Evolutionary conservation across 1,140 invertebrate genomes (phyloP), one percentile per base, ranked within the genome.

Genomic region (Drosophila nannoptera): DNA sequence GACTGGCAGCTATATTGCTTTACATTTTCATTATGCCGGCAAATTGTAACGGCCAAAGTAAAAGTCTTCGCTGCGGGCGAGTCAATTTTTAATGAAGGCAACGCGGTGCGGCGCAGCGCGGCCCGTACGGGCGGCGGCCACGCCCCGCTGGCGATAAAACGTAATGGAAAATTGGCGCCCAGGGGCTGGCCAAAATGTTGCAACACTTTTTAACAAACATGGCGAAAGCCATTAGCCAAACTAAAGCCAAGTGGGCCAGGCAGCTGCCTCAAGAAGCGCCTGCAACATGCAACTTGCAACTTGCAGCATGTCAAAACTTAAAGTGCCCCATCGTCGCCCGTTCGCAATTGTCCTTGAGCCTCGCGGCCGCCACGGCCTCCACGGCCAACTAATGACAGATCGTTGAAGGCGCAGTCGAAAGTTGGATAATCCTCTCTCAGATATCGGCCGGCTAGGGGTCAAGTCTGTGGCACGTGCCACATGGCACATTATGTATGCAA

Each of bases 21-120:
- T 56, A 40, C 54, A 56, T 56, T 45, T 56, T 56, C 43, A 48
- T 46, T 35, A 46, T n/a, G 42, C 8, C 32, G 29, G 11, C 32
- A 14, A 32, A 16, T 43, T 14, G 46, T 69, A 58, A 65, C 33
- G 43, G 67, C 16, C 60, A 50, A 58, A 58, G 53, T 65, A 65
- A 65, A 65, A 65, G 61, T 69, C 61, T 63, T 69, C 53, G 58
- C 67, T 65, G 67, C 67, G 46, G 46, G 61, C 61, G 32, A 40
- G 53, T 69, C 67, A 69, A 69, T 69, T 69, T 69, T 69, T 69
- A 69, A 69, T 69, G 61, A 56, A 55, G 60, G 60, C 50, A 69
- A 68, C 65, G 56, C 50, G 49, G 22, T 1, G 65, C 42, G n/a
- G n/a, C n/a, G n/a, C n/a, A n/a, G n/a, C n/a, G n/a, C n/a, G n/a